A percentile compares a stretch with the other conserved stretches of the same genome.
Evolutionary conservation across 2,888 invertebrate species (phyloP).

Genomic region (Emmelina monodactyla): DNA sequence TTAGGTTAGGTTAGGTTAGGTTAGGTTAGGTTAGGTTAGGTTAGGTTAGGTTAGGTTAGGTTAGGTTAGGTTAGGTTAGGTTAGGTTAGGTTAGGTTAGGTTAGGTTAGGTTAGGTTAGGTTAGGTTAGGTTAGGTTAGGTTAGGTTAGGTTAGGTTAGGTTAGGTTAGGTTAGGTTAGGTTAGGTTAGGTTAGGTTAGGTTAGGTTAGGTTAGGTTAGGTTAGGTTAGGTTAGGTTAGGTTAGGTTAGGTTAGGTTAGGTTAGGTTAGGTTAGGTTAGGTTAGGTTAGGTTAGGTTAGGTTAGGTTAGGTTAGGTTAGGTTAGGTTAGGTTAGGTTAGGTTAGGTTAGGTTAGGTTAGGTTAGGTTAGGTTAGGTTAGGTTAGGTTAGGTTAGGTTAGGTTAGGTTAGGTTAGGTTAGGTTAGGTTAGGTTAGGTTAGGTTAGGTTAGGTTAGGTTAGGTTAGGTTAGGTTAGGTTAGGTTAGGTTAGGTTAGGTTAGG

Average conservation of each 20-base stretch:
- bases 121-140: constrained; percentile 17
- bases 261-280: constrained; percentile 3
- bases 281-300: constrained; percentile 3
- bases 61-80: neutral
- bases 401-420: neutral
- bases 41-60: neutral
- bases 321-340: constrained; percentile 4
- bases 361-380: constrained; percentile 1
- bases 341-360: constrained; percentile 4
- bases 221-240: neutral
- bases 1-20: constrained; percentile 4
- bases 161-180: constrained; percentile 12
- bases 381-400: neutral
- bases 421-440: constrained; percentile 16
- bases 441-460: constrained; percentile 17
- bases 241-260: constrained; percentile 4
- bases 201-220: neutral
- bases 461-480: constrained; percentile 17
- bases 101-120: constrained; percentile 17
- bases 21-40: constrained; percentile 2
- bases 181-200: neutral
- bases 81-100: constrained; percentile 14
- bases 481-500: constrained; percentile 17
- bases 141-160: constrained; percentile 17
- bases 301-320: constrained; percentile 4